Base-by-base conservation (phyloP, 2,888 invertebrate genomes). In the Lysandra bellargus region DNA sequence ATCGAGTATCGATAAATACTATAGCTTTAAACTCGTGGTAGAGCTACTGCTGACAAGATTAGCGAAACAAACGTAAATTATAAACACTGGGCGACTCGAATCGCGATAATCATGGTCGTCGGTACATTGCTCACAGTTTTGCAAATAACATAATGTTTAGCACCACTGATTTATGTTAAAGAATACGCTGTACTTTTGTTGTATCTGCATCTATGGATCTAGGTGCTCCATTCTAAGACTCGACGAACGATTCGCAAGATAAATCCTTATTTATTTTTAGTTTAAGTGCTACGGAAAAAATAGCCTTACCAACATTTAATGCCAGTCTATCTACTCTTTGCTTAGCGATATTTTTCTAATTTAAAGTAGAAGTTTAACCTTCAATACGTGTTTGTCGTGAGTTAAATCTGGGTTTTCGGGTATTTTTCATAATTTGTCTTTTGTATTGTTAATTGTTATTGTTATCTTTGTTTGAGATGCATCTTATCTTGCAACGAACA, bases 61-160 rank as follows among this genome's bases (percentile, higher is more conserved):
- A 75, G 75, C 75, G 49, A 75, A 75, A 75, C 75, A 75, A 49
- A 49, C 44, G 75, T 49, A 75, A 75, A 75, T 75, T 75, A 75
- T 75, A 75, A 75, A 75, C 74, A 44, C 74, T 44, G 44, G 3
- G 40, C 23, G 49, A 75, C 49, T 44, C 49, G 49, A 75, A 75
- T 44, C 12, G 49, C 69, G 69, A 69, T 69, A 33, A 69, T 75
- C 12, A 30, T 23, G 49, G 9, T 23, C 3, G 23, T 75, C 30
- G 44, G 23, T 44, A 14, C 49, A 44, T 75, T 75, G 44, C 14
- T 49, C 23, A 75, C 23, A 75, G 69, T 69, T 69, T 33, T 69
- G 69, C 69, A 69, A 69, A 69, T 69, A 69, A 69, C 69, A 33
- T 69, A 17, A 69, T 69, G 69, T 17, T 69, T 69, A 69, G 33